phyloP scores from a whole-genome alignment of 2,888 invertebrate genomes.

The Tenthredo livida region DNA sequence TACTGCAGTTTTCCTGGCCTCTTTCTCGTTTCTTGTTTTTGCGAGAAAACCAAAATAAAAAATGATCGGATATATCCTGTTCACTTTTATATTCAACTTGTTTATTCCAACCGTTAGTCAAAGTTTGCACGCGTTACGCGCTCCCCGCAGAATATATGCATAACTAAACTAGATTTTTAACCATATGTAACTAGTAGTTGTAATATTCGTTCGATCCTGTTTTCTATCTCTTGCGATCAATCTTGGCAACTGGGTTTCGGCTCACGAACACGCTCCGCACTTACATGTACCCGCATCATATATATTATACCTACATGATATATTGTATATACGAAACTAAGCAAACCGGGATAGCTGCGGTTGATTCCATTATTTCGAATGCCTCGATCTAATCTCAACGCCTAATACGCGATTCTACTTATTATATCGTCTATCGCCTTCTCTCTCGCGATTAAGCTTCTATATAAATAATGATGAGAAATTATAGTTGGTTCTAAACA shows the following conservation, averaged over 20 bases:
- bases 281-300: neutral
- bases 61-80: no score
- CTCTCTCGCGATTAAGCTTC: neutral
- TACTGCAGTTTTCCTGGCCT: neutral
- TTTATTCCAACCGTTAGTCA: neutral
- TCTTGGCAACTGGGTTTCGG: neutral
- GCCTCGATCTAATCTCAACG: neutral
- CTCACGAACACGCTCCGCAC: neutral
- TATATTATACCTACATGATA: neutral
- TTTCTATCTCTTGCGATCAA: neutral
- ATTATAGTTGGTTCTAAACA: neutral
- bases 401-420: constrained; percentile 2
- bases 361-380: neutral
- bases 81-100: neutral
- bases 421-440: neutral
- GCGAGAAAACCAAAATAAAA: no score
- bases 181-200: neutral
- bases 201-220: neutral
- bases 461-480: neutral
- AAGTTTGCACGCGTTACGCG: neutral
- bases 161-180: neutral
- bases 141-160: neutral
- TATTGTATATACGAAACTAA: neutral
- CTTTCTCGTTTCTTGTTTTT: neutral
- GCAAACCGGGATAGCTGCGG: neutral